Conservation (phyloP, 2,113 vertebrate species). For the Potamarius usumacintae region DNA sequence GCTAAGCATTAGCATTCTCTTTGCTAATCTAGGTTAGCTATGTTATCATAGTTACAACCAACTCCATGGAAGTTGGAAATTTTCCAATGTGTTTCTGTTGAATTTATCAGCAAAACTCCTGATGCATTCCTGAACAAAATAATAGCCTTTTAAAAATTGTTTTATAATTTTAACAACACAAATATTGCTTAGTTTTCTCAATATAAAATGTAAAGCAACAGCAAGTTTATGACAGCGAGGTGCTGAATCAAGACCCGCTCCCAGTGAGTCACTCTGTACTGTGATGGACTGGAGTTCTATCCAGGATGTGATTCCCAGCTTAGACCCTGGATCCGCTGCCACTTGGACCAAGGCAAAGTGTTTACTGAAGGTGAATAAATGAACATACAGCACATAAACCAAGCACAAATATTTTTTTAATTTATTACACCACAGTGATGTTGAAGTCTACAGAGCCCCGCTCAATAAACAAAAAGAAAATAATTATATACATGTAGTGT, state of each 20-base stretch:
- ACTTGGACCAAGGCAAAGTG: background rate
- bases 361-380: background rate
- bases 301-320: background rate
- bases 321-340: background rate
- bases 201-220: background rate
- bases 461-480: too few relatives aligned
- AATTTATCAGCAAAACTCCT: background rate
- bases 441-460: too few relatives aligned
- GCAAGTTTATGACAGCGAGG: background rate
- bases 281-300: background rate
- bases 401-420: too few relatives aligned
- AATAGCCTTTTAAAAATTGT: too few relatives aligned
- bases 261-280: background rate
- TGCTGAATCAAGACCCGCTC: background rate
- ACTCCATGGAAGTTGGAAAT: background rate
- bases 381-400: background rate
- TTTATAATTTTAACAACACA: too few relatives aligned
- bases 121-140: too few relatives aligned
- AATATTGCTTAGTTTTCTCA: background rate
- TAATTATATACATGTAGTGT: too few relatives aligned
- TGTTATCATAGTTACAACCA: background rate
- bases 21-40: background rate
- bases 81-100: background rate
- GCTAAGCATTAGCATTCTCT: background rate
- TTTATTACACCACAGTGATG: background rate